These are phyloP conservation scores for Spodoptera exigua DNA, from an alignment of 2,888 invertebrate species.

Conservation along the genomic window DNA sequence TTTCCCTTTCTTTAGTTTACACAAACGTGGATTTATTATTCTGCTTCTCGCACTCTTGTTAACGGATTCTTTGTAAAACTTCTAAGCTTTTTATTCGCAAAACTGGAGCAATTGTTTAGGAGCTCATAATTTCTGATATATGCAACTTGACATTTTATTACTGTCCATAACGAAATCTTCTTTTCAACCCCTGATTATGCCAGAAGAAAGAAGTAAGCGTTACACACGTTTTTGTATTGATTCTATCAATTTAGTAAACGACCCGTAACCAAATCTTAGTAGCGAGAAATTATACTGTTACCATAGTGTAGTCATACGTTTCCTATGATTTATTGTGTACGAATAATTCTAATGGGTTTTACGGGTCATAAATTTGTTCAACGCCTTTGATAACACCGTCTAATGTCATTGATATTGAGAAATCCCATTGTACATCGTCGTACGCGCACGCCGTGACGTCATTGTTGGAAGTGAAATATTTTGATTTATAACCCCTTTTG, in stretches of 20 bases:
- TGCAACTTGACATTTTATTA: slow-evolving; percentile 41
- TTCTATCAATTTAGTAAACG: slow-evolving; percentile 68
- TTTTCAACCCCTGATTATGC: slow-evolving; percentile 16
- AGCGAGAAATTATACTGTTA: slow-evolving; percentile 70
- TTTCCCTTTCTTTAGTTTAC: slow-evolving; percentile 5
- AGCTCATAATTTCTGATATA: slow-evolving; percentile 8
- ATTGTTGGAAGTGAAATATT: slow-evolving; percentile 59
- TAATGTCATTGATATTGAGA: slow-evolving; percentile 69
- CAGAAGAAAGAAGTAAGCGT: slow-evolving; percentile 21
- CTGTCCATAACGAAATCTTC: slow-evolving; percentile 30
- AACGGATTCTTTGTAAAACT: slow-evolving; percentile 7
- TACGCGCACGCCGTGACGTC: slow-evolving; percentile 64
- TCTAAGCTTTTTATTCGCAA: not conserved
- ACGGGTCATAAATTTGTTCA: slow-evolving; percentile 82
- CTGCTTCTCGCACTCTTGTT: slow-evolving; percentile 1
- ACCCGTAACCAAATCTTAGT: slow-evolving; percentile 73
- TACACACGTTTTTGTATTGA: slow-evolving; percentile 53
- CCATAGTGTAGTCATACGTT: slow-evolving; percentile 55
- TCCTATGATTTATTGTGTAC: slow-evolving; percentile 61
- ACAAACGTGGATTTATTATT: slow-evolving; percentile 24
- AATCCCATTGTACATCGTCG: slow-evolving; percentile 68
- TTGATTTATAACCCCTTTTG: slow-evolving; percentile 68
- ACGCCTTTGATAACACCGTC: slow-evolving; percentile 70
- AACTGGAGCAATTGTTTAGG: not conserved
- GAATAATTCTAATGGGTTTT: slow-evolving; percentile 78